A percentile compares a stretch with the other conserved stretches of the same genome.
Evolutionary conservation across 2,113 vertebrate species (phyloP).

Genomic region (Columba livia): DNA sequence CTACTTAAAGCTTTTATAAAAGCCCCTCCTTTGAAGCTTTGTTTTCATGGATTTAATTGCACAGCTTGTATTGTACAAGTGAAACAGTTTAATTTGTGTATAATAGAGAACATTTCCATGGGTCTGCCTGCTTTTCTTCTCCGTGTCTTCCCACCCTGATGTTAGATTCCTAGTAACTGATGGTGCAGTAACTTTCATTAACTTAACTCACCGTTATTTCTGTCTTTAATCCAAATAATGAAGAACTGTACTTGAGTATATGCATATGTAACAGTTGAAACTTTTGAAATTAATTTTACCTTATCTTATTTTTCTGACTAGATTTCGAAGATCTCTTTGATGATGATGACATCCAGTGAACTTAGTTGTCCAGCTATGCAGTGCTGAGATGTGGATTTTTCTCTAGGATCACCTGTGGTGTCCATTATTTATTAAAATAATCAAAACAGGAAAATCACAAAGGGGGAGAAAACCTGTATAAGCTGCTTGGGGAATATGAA

Average conservation of each 20-base stretch:
- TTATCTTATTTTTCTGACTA: conserved; percentile 60
- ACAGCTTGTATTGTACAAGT: background rate
- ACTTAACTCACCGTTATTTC: background rate
- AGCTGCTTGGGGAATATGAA: background rate
- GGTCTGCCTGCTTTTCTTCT: background rate
- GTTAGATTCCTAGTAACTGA: background rate
- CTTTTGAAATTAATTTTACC: background rate
- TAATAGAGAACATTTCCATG: fast-evolving
- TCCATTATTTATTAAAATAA: conserved; percentile 23
- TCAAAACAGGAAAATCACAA: background rate
- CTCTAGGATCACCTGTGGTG: background rate
- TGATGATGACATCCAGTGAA: conserved; percentile 89
- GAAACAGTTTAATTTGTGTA: background rate
- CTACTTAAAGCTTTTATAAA: fast-evolving
- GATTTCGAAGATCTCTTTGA: conserved; percentile 92
- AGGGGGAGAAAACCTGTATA: fast-evolving
- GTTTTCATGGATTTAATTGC: background rate
- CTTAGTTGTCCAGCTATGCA: background rate
- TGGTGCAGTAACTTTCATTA: background rate
- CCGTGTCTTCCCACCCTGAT: background rate
- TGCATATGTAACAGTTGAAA: background rate
- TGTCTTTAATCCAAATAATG: background rate
- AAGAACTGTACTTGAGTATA: background rate
- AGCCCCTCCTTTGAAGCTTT: background rate
- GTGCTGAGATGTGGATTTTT: conserved; percentile 14